Conservation (phyloP, 2,888 invertebrate genomes). For the Pristionchus exspectatus region DNA sequence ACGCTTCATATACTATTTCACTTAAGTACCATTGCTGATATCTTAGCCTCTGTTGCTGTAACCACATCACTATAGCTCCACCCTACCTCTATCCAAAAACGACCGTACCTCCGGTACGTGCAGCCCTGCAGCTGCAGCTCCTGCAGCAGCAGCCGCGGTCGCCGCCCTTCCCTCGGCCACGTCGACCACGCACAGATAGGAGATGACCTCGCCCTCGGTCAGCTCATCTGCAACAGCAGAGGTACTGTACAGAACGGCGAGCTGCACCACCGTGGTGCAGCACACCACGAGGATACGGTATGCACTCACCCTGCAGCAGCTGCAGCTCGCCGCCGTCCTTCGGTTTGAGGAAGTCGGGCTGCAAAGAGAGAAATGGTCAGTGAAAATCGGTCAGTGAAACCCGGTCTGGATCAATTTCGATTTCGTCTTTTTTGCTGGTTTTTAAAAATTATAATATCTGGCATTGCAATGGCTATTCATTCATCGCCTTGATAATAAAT, state of each 20-base stretch:
- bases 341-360: slow-evolving; percentile 44
- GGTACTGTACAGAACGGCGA: slow-evolving; percentile 10
- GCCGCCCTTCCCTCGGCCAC: slow-evolving; percentile 17
- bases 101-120: slow-evolving; percentile 20
- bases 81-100: neutral
- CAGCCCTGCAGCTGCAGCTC: slow-evolving; percentile 18
- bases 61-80: neutral
- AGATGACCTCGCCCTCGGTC: slow-evolving; percentile 59
- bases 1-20: neutral
- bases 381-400: no score
- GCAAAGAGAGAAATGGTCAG: neutral
- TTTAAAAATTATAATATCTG: no score
- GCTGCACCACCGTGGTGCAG: neutral
- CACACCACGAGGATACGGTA: neutral
- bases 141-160: neutral
- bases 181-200: slow-evolving; percentile 59
- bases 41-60: neutral
- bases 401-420: no score
- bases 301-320: neutral
- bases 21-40: no score
- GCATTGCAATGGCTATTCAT: no score
- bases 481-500: no score
- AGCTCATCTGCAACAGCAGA: slow-evolving; percentile 58
- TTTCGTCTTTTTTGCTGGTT: no score
- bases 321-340: slow-evolving; percentile 33